Conservation (phyloP, 2,797 vertebrate species). For the Poeciliopsis infans region DNA sequence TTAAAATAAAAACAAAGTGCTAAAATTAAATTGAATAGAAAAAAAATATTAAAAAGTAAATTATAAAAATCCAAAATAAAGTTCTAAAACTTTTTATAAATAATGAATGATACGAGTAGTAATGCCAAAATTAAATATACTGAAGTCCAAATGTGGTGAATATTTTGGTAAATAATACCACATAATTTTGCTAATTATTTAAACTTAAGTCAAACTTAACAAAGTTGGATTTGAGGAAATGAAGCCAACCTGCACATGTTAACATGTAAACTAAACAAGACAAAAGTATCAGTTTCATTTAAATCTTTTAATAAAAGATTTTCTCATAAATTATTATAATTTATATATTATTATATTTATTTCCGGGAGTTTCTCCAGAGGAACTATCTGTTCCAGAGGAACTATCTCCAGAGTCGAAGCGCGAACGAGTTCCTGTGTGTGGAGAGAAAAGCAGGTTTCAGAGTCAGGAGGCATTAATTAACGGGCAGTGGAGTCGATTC, state of each 20-base stretch:
- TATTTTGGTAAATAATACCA: not conserved
- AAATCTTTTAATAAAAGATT: not conserved
- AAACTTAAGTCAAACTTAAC: not conserved
- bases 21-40: too few species aligned
- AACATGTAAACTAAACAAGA: not conserved
- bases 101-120: too few species aligned
- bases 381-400: not conserved
- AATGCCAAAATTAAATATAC: not conserved
- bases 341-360: not conserved
- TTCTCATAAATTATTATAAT: not conserved
- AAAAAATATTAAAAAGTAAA: not conserved
- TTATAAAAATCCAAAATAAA: too few species aligned
- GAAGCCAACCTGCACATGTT: not conserved
- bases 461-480: constrained; percentile 76
- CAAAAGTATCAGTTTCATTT: not conserved
- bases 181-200: not conserved
- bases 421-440: not conserved
- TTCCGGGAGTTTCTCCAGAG: not conserved
- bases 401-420: not conserved
- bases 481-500: constrained; percentile 77
- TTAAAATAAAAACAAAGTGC: not conserved
- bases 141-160: not conserved
- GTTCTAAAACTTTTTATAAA: too few species aligned
- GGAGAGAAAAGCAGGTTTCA: constrained; percentile 16
- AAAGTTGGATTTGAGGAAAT: not conserved